A percentile compares a stretch with the other conserved stretches of the same genome.
These are phyloP conservation scores for Pipra filicauda DNA, from an alignment of 2,113 vertebrate species.

Conservation along the genomic window DNA sequence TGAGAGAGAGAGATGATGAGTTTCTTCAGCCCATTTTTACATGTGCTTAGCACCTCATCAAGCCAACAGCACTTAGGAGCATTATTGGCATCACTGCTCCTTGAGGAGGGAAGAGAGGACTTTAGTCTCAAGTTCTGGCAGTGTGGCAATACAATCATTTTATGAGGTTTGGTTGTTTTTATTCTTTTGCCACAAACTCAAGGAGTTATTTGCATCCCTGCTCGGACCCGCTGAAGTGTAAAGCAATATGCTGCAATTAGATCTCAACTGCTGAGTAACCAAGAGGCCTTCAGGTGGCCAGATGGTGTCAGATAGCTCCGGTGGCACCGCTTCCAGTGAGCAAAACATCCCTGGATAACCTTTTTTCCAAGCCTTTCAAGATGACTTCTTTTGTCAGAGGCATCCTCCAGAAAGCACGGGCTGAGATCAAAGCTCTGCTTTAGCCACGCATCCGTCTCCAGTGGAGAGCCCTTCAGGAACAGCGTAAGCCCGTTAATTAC, in stretches of 20 bases:
- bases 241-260: conserved; percentile 35
- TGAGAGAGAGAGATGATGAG: not conserved
- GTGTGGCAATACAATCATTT: not conserved
- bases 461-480: conserved; percentile 45
- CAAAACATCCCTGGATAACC: not conserved
- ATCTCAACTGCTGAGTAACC: not conserved
- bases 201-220: not conserved
- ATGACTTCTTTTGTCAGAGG: conserved; percentile 6
- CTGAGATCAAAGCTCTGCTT: conserved; percentile 57
- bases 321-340: not conserved
- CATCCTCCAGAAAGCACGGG: not conserved
- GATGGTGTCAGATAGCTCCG: not conserved
- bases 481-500: not conserved
- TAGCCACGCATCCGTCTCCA: not conserved
- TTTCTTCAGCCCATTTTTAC: conserved; percentile 32
- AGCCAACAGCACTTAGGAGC: not conserved
- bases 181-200: not conserved
- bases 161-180: not conserved
- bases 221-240: not conserved
- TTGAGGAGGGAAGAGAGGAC: not conserved
- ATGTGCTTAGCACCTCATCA: not conserved
- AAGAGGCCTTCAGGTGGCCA: not conserved
- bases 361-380: not conserved
- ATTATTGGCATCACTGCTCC: not conserved
- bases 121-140: not conserved